A percentile compares a stretch with the other conserved stretches of the same genome.
phyloP scores from a whole-genome alignment of 2,113 vertebrate genomes.

The Dunckerocampus dactyliophorus region DNA sequence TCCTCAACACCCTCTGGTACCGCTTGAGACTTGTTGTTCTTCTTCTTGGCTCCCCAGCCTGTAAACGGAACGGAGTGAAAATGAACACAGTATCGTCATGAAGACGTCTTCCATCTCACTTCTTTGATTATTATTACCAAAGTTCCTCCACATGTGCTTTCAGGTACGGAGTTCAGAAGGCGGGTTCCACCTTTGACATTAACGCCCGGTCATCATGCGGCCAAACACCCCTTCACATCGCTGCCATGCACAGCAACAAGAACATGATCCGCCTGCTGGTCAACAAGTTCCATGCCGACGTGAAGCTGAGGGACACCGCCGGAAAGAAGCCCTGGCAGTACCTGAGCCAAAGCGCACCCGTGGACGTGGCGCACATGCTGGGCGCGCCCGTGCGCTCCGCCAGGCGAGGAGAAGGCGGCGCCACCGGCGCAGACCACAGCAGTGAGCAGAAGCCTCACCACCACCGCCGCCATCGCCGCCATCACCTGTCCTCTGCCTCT shows the following conservation, averaged over 20 bases:
- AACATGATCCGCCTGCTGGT: constrained; percentile 82
- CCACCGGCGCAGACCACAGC: rapidly evolving
- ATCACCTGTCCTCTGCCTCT: constrained; percentile 33
- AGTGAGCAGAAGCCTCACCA: constrained; percentile 5
- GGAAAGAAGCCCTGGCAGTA: constrained; percentile 91
- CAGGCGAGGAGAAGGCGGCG: neutral
- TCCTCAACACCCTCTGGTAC: constrained; percentile 80
- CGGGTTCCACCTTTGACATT: constrained; percentile 74
- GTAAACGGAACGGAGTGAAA: neutral
- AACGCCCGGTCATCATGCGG: constrained; percentile 78
- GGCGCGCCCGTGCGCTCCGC: constrained; percentile 65
- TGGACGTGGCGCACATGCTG: constrained; percentile 80
- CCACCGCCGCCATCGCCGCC: neutral
- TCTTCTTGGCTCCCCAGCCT: neutral
- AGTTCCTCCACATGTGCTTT: neutral
- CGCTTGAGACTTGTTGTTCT: neutral
- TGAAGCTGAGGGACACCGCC: constrained; percentile 77
- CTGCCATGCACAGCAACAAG: constrained; percentile 84
- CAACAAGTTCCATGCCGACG: constrained; percentile 75
- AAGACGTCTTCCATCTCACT: neutral
- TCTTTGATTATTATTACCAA: neutral
- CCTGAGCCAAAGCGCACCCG: constrained; percentile 58
- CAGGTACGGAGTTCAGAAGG: constrained; percentile 66
- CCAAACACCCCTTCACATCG: constrained; percentile 88
- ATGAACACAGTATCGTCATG: neutral